Base-by-base conservation (phyloP, 2,888 invertebrate species). In the Agrypnus murinus region DNA sequence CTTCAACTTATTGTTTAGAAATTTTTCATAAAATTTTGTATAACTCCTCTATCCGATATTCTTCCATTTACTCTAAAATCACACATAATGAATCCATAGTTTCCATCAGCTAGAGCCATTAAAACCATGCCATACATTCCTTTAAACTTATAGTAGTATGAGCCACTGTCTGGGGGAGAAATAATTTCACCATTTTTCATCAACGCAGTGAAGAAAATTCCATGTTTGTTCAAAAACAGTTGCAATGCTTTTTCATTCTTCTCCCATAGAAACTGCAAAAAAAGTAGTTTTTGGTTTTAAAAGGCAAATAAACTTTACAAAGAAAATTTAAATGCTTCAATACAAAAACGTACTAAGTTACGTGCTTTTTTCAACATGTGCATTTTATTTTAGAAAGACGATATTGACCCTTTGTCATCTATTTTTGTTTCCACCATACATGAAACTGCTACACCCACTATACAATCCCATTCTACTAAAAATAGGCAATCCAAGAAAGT, bases 221-320 rank as follows among this genome's bases (percentile, higher is more conserved):
- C 15, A 50, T 50, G 10, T 50, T 50, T 50, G 19, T 50, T 50
- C 6, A 50, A 50, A 50, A 17, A 50, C n/a, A 17, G 2, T 17
- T 50, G 7, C 46, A n/a, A n/a, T 46, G 7, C 15, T 9, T 6
- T 9, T 46, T n/a, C 46, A 7, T 15, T 46, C 12, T 46, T 9
- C 46, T 46, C n/a, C n/a, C n/a, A n/a, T n/a, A n/a, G n/a, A n/a
- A n/a, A n/a, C n/a, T n/a, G n/a, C n/a, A n/a, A n/a, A n/a, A n/a
- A n/a, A n/a, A n/a, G n/a, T n/a, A n/a, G n/a, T n/a, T n/a, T n/a
- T n/a, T n/a, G n/a, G n/a, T n/a, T n/a, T n/a, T n/a, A n/a, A n/a
- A n/a, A n/a, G n/a, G n/a, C n/a, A n/a, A n/a, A n/a, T n/a, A n/a
- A n/a, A n/a, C n/a, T n/a, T n/a, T n/a, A n/a, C n/a, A n/a, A n/a